Evolutionary conservation across 2,797 vertebrate species (phyloP).

Genomic region (Erpetoichthys calabaricus): DNA sequence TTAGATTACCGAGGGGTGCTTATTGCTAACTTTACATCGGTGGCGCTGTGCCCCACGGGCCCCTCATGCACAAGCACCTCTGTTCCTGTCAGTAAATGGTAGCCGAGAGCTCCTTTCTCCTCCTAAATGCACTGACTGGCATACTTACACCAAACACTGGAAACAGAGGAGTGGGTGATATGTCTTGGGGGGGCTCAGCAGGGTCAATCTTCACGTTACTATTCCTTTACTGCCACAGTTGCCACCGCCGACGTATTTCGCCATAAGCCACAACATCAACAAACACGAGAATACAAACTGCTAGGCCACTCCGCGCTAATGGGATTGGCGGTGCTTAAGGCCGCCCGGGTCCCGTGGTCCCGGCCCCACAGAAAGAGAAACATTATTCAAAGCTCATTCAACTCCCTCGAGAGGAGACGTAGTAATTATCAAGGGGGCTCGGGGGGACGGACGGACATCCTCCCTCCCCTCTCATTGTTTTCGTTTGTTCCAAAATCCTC

Average conservation of each 20-base stretch:
- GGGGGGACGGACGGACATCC: slow-evolving; percentile 35
- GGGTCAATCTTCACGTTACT: slow-evolving; percentile 9
- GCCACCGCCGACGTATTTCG: slow-evolving; percentile 16
- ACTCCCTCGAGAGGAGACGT: slow-evolving; percentile 50
- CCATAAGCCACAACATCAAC: slow-evolving; percentile 14
- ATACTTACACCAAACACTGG: slow-evolving; percentile 6
- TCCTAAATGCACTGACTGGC: no score
- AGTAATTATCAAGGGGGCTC: slow-evolving; percentile 66
- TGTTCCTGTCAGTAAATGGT: no score
- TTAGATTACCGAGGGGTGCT: no score
- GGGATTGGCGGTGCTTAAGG: slow-evolving; percentile 65
- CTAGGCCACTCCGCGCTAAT: slow-evolving; percentile 61
- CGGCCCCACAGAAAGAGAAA: slow-evolving; percentile 61
- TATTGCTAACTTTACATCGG: no score
- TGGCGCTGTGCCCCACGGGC: no score
- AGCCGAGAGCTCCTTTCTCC: no score
- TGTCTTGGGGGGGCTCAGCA: slow-evolving; percentile 12
- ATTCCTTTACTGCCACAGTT: slow-evolving; percentile 9
- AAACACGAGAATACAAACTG: slow-evolving; percentile 24
- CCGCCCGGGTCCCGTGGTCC: slow-evolving; percentile 55
- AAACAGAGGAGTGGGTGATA: slow-evolving; percentile 1
- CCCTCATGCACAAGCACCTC: no score
- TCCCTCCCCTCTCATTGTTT: slow-evolving; percentile 62
- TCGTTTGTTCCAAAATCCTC: slow-evolving; percentile 56
- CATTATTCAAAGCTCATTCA: slow-evolving; percentile 79